Evolutionary conservation across 2,888 invertebrate genomes (phyloP), one percentile per base, ranked within the genome.

Genomic region (Lasioglossum oenotherae): DNA sequence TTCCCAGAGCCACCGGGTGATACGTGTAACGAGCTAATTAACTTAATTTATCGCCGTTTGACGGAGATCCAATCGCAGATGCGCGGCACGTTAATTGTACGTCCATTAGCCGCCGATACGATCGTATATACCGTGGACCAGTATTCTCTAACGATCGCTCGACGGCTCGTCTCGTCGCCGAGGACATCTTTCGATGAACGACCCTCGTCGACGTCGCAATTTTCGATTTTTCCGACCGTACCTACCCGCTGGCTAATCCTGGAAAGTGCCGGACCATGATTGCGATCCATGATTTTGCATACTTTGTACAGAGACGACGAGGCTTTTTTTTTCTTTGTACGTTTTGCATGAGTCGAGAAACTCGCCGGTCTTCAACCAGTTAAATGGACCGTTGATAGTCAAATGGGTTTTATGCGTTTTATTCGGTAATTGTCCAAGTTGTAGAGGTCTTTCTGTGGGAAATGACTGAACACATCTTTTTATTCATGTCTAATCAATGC

Each of bases 31-130:
- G 92, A 93, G 93, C 93, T 93, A 93, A 94, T 94, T 93, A 93
- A 93, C 92, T 93, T 92, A 92, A 94, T 94, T 93, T 93, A 94
- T 93, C 92, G 92, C 90, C 92, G 91, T 91, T 93, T 93, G 91
- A 91, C 93, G 92, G 90, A 90, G 92, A 92, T 94, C 92, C 92
- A 92, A 93, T 93, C 92, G 92, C 86, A 93, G 93, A 93, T 93
- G 93, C 90, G 89, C 91, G 91, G 91, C 91, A 91, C 93, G 93
- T 94, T 94, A 93, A 93, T 94, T 93, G 92, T 91, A 89, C 91
- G 92, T 93, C 93, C 92, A 94, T 94, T 93, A 93, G 93, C 92
- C 86, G 89, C 88, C 91, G 93, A 93, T 93, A 92, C 91, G 91
- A 92, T 93, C 92, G 92, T 90, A 89, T 89, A 81, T 91, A 87